Conservation (phyloP, 1,140 invertebrate genomes). For the Leptoteleia sp. region DNA sequence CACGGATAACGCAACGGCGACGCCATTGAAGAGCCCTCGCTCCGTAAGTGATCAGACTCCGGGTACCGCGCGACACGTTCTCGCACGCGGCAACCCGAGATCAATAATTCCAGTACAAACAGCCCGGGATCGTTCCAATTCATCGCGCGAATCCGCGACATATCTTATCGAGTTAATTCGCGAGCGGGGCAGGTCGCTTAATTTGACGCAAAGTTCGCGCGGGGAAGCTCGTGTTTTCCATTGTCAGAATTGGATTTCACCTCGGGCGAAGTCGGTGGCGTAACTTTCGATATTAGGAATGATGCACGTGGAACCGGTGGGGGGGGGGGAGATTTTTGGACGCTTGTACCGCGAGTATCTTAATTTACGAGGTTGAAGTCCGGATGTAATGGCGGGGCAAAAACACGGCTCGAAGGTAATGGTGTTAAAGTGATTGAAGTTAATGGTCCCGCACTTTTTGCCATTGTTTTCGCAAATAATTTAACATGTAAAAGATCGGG, state of each 20-base stretch:
- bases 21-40: slow-evolving; percentile 29
- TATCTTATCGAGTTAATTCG: slow-evolving; percentile 24
- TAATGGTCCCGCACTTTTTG: slow-evolving; percentile 37
- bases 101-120: slow-evolving; percentile 41
- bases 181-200: slow-evolving; percentile 1
- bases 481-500: slow-evolving; percentile 7
- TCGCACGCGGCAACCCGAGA: slow-evolving; percentile 3
- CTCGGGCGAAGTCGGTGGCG: slow-evolving; percentile 22
- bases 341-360: slow-evolving; percentile 10
- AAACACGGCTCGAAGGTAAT: slow-evolving; percentile 16
- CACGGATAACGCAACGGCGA: too few species aligned
- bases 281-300: slow-evolving; percentile 45
- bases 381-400: slow-evolving; percentile 21
- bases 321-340: too few species aligned
- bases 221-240: slow-evolving; percentile 16
- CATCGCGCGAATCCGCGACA: slow-evolving; percentile 2
- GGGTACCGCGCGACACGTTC: slow-evolving; percentile 30
- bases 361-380: slow-evolving; percentile 39
- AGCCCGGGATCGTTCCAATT: slow-evolving; percentile 27
- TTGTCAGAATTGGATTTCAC: slow-evolving; percentile 33
- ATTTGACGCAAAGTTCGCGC: slow-evolving; percentile 7
- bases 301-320: slow-evolving; percentile 6
- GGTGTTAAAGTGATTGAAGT: slow-evolving; percentile 48
- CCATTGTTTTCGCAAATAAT: slow-evolving; percentile 17
- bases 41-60: slow-evolving; percentile 31